These are phyloP conservation scores for Limnephilus rhombicus DNA, from an alignment of 2,888 invertebrate species.

Conservation along the genomic window DNA sequence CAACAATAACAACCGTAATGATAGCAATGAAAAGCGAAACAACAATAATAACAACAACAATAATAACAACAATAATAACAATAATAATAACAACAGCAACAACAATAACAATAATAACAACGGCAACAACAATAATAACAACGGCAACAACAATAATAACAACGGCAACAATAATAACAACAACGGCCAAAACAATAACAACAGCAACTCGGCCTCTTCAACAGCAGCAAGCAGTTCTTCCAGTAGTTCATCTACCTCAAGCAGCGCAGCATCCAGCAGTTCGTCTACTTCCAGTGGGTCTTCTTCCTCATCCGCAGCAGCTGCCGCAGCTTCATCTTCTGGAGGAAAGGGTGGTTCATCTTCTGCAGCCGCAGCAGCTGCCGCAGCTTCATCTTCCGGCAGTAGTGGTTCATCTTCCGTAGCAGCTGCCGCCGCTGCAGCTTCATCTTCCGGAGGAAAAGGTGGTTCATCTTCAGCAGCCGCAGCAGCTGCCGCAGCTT, in stretches of 20 bases:
- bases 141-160: no score
- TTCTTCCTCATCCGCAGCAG: no score
- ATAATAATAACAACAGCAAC: not conserved
- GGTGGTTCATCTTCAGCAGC: not conserved
- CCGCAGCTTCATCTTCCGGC: no score
- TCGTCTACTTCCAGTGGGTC: no score
- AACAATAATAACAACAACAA: not conserved
- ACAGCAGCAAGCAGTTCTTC: not conserved
- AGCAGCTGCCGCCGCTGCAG: not conserved
- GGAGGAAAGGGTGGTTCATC: no score
- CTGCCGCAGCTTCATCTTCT: no score
- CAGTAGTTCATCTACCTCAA: no score
- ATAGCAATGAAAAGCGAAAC: not conserved
- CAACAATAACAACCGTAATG: not conserved
- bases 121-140: no score
- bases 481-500: not conserved
- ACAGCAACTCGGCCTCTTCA: not conserved
- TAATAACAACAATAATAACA: not conserved
- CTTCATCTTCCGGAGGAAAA: not conserved
- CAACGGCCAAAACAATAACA: not conserved
- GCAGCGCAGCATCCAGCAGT: no score
- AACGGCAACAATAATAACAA: not conserved
- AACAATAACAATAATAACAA: not conserved
- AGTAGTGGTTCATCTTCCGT: no score
- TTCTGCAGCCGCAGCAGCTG: no score